These are phyloP conservation scores for Cremastobaeus sp. DNA, from an alignment of 2,888 invertebrate species.

Conservation along the genomic window DNA sequence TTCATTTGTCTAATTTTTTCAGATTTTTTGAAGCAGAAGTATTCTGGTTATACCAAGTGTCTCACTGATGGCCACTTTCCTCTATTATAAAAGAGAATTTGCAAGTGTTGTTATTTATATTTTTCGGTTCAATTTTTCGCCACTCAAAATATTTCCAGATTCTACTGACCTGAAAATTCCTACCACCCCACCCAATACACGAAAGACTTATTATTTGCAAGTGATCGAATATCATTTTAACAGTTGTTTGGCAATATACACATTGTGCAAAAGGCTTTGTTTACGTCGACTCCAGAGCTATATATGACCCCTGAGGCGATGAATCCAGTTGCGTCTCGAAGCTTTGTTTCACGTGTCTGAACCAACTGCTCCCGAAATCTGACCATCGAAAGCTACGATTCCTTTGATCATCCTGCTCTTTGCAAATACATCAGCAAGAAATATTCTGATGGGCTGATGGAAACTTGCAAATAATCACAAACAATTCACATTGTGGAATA, in stretches of 20 bases:
- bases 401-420: conserved; percentile 17
- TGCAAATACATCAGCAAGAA: neutral
- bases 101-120: too few relatives aligned
- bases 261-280: conserved; percentile 38
- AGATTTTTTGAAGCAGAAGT: too few relatives aligned
- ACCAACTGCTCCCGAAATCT: conserved; percentile 56
- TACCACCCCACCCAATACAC: too few relatives aligned
- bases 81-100: too few relatives aligned
- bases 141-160: too few relatives aligned
- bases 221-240: conserved; percentile 3
- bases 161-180: too few relatives aligned
- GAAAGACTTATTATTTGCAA: conserved; percentile 9
- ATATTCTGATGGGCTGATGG: neutral
- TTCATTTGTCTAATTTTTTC: too few relatives aligned
- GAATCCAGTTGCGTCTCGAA: conserved; percentile 41
- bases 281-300: conserved; percentile 7
- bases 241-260: conserved; percentile 23
- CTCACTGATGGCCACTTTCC: too few relatives aligned
- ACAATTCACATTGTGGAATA: too few relatives aligned
- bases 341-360: conserved; percentile 44
- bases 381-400: conserved; percentile 30
- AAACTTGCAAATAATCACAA: neutral
- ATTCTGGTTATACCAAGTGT: too few relatives aligned
- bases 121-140: too few relatives aligned
- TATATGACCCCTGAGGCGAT: conserved; percentile 32